Conservation (phyloP, 2,797 vertebrate species). For the Eulemur rubriventer region DNA sequence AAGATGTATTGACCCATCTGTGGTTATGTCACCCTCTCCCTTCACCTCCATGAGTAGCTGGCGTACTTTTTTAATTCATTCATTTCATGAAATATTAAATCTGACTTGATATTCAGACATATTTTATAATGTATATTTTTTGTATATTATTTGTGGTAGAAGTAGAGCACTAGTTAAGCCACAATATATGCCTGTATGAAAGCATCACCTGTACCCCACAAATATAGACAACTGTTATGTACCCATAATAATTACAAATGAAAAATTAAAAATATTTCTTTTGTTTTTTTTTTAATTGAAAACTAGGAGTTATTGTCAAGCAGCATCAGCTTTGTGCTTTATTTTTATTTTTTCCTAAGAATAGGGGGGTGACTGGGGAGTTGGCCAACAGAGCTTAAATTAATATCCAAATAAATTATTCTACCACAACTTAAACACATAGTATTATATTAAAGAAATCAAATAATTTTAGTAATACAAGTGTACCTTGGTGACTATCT, state of each 20-base stretch:
- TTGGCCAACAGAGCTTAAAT: neutral
- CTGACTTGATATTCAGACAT: neutral
- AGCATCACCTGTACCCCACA: neutral
- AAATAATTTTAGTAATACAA: neutral
- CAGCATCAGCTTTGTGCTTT: neutral
- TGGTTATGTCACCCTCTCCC: neutral
- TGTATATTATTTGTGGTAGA: neutral
- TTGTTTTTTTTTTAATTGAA: neutral
- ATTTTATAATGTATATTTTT: neutral
- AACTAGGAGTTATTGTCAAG: neutral
- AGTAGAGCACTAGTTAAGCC: neutral
- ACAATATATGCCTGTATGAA: neutral
- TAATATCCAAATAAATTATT: constrained; percentile 31
- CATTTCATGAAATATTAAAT: neutral
- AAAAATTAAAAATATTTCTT: neutral
- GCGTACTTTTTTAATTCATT: neutral
- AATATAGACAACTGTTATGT: neutral
- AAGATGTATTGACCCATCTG: neutral
- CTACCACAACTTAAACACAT: neutral
- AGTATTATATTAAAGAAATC: constrained; percentile 5
- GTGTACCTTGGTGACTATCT: constrained; percentile 40
- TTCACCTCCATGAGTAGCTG: neutral
- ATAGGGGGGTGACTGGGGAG: neutral
- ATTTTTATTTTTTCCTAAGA: neutral
- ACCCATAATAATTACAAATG: neutral